Evolutionary conservation across 2,797 vertebrate species (phyloP).

Genomic region (Cephalopachus bancanus): DNA sequence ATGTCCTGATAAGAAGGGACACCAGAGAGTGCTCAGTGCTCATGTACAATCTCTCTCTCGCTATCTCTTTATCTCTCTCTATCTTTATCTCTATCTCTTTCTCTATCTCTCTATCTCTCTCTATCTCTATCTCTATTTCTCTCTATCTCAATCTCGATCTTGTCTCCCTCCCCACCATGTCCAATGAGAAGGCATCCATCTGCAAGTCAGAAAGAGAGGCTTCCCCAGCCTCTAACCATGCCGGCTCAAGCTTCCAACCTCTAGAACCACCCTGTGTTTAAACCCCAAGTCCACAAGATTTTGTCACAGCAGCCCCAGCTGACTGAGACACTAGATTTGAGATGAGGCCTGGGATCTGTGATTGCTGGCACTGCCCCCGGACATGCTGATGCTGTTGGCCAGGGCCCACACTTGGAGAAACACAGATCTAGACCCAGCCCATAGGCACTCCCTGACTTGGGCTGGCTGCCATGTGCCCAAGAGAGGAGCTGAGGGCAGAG

Average conservation of each 20-base stretch:
- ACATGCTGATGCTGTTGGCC: too few relatives aligned
- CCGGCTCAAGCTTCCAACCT: not conserved
- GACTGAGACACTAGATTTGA: not conserved
- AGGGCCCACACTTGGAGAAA: not conserved
- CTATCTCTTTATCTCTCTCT: rapidly evolving
- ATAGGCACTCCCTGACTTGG: too few relatives aligned
- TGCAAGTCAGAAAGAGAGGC: too few relatives aligned
- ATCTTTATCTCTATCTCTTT: rapidly evolving
- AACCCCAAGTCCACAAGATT: not conserved
- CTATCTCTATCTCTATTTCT: rapidly evolving
- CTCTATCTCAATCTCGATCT: too few relatives aligned
- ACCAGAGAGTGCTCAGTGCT: not conserved
- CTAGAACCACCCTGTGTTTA: not conserved
- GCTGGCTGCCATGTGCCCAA: not conserved
- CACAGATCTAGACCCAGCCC: not conserved
- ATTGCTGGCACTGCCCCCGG: not conserved
- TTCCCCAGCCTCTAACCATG: too few relatives aligned
- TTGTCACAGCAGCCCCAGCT: not conserved
- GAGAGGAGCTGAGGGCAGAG: not conserved
- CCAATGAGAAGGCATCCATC: not conserved
- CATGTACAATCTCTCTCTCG: not conserved
- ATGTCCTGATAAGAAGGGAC: not conserved
- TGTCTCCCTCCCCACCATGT: rapidly evolving
- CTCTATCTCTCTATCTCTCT: rapidly evolving
- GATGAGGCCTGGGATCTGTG: not conserved